A percentile compares a stretch with the other conserved stretches of the same genome.
Conservation (phyloP, 2,797 vertebrate genomes). For the Danionella dracula region DNA sequence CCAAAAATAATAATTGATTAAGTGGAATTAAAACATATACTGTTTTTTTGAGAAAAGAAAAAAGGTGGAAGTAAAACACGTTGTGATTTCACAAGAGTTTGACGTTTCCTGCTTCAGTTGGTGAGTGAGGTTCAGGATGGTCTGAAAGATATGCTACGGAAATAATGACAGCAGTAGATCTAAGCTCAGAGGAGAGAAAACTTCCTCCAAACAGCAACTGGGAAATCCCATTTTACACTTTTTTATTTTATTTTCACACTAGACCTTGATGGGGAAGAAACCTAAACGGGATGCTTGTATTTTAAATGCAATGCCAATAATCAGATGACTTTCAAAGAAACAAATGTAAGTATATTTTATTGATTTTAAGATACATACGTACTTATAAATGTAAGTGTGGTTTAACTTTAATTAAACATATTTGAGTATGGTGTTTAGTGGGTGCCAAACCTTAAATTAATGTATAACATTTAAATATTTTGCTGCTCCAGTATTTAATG, state of each 20-base stretch:
- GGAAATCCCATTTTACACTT: background rate
- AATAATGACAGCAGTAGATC: background rate
- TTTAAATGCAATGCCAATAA: background rate
- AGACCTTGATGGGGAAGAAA: background rate
- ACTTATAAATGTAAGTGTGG: too few relatives aligned
- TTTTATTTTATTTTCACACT: background rate
- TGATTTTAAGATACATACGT: background rate
- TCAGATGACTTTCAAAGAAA: background rate
- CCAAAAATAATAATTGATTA: too few relatives aligned
- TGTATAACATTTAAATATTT: too few relatives aligned
- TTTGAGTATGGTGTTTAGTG: too few relatives aligned
- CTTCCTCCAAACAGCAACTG: background rate
- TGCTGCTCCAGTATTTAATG: too few relatives aligned
- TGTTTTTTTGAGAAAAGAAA: slow-evolving; percentile 3
- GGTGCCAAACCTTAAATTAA: too few relatives aligned
- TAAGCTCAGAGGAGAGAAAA: background rate
- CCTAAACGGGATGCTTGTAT: background rate
- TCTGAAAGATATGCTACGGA: slow-evolving; percentile 23
- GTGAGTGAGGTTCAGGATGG: slow-evolving; percentile 25
- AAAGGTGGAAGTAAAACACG: slow-evolving; percentile 37
- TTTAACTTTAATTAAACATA: too few relatives aligned
- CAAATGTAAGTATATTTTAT: background rate
- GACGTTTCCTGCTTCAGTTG: slow-evolving; percentile 44
- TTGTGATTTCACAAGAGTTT: slow-evolving; percentile 55
- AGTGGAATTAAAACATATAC: too few relatives aligned